phyloP scores from a whole-genome alignment of 2,113 vertebrate species.

The Mystacornis crossleyi region DNA sequence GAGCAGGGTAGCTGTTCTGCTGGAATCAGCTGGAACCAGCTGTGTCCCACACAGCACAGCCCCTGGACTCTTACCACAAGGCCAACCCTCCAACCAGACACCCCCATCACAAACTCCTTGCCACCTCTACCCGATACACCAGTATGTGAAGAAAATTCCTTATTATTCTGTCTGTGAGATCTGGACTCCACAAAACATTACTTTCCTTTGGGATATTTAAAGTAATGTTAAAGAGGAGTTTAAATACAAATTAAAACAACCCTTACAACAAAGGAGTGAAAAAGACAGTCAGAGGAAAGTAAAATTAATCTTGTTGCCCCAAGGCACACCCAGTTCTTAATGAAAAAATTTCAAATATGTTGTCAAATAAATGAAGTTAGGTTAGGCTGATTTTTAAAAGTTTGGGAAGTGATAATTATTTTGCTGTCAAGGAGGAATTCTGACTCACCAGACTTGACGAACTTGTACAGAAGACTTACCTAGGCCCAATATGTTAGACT shows the following conservation, averaged over 20 bases:
- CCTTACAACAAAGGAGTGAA: background rate
- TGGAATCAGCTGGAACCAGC: background rate
- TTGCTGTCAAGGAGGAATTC: background rate
- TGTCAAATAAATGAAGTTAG: background rate
- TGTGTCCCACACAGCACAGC: background rate
- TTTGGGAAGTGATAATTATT: background rate
- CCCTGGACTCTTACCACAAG: background rate
- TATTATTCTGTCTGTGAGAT: background rate
- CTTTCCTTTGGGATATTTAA: background rate
- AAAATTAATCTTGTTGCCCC: background rate
- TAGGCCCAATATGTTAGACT: background rate
- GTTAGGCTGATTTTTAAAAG: background rate
- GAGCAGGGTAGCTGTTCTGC: fast-evolving
- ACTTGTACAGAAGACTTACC: background rate
- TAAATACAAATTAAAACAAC: background rate
- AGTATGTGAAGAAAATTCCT: background rate
- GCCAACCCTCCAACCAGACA: background rate
- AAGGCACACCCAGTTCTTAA: background rate
- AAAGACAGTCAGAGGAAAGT: background rate
- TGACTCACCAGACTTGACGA: background rate
- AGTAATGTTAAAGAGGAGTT: background rate
- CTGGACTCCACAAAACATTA: background rate
- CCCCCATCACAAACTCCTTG: background rate
- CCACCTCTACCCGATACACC: fast-evolving
- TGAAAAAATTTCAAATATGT: background rate